Base-by-base conservation (phyloP, 2,797 vertebrate species). In the Knipowitschia caucasica region DNA sequence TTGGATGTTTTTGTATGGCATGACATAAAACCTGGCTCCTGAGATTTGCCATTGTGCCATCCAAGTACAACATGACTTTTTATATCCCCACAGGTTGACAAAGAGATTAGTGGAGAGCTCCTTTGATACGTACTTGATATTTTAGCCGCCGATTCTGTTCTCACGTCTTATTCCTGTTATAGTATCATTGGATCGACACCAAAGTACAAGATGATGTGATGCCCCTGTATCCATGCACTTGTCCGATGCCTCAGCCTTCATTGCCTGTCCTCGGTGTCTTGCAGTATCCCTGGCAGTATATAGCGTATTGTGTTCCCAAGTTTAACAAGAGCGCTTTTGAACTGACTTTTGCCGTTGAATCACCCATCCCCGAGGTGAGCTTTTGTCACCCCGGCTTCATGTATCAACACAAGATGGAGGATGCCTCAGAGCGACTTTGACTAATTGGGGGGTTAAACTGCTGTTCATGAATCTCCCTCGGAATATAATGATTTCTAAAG, bases 241-340 rank as follows among this genome's bases (percentile, higher is more conserved):
- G 75, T 78, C 73, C 42, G 57, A 70, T 68, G 38, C 58, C 67
- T 62, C 61, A 10, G 59, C 76, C 67, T 57, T 66, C n/a, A 27
- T 67, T 63, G 50, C 65, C 65, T 77, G 67, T 54, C 77, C 64
- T 55, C 61, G 74, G 67, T 74, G 65, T 53, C 66, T 71, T 3
- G 26, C 81, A 74, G 67, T 79, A 81, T 77, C 63, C 64, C 75
- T 59, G 64, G 73, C 79, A 75, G 64, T 47, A n/a, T n/a, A n/a
- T n/a, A 40, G 27, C 51, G 83, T 81, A 84, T 88, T 85, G 82
- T 89, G 79, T 89, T 88, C 78, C 78, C 75, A 83, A 83, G 81
- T 88, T 87, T 86, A 88, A 89, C 85, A 82, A 84, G 86, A 86
- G 82, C 79, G 78, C 89, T 91, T n/a, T 91, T 91, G 89, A 92